Percentiles rank a stretch among this genome's conserved stretches.
Evolutionary conservation across 2,113 vertebrate species (phyloP).

Genomic region (Pagrus major): DNA sequence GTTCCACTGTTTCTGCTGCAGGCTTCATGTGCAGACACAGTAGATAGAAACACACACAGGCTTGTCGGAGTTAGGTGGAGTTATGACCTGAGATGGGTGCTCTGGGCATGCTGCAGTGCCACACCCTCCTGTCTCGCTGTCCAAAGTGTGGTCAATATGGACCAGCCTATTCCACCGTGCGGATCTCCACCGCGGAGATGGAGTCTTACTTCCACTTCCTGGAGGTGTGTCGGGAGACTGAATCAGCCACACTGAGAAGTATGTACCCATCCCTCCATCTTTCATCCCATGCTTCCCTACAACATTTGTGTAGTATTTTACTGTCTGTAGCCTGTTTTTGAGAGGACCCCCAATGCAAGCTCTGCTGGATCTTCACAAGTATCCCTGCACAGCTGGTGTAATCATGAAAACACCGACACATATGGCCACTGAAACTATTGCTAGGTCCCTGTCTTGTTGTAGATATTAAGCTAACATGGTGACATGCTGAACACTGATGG

Average conservation of each 20-base stretch:
- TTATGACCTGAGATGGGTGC: conserved; percentile 56
- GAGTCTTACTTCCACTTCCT: conserved; percentile 89
- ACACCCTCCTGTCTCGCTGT: conserved; percentile 77
- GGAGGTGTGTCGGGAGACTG: conserved; percentile 83
- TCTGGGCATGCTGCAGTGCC: conserved; percentile 24
- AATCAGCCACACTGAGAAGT: conserved; percentile 83
- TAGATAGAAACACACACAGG: background rate
- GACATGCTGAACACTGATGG: no score
- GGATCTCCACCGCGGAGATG: conserved; percentile 92
- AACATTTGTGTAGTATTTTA: background rate
- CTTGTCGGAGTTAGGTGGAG: conserved; percentile 9
- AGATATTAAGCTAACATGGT: no score
- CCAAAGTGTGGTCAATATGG: conserved; percentile 78
- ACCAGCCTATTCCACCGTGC: conserved; percentile 82
- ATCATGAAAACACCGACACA: background rate
- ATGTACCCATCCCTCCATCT: conserved; percentile 65
- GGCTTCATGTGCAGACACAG: background rate
- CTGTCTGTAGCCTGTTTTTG: background rate
- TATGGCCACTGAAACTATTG: background rate
- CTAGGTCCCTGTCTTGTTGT: background rate
- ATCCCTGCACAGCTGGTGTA: background rate
- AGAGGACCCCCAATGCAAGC: background rate
- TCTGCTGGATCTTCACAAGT: background rate
- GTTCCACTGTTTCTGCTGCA: conserved; percentile 18
- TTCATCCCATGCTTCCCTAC: background rate